A percentile compares a stretch with the other conserved stretches of the same genome.
These are phyloP conservation scores for Mythimna albipuncta DNA, from an alignment of 2,888 invertebrate species.

Conservation along the genomic window DNA sequence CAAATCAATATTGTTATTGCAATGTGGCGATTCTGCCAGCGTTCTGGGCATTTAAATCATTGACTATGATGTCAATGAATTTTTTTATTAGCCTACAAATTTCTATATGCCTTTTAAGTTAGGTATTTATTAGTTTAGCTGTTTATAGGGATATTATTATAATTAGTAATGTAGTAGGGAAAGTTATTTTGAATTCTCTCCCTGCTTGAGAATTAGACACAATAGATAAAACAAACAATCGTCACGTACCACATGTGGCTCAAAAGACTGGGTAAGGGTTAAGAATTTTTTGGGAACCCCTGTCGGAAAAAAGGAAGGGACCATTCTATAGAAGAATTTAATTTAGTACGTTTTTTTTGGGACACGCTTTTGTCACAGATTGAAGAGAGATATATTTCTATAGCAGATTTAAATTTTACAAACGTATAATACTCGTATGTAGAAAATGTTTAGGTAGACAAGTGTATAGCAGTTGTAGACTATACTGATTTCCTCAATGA, in stretches of 20 bases:
- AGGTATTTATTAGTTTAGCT: no score
- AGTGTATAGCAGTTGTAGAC: background rate
- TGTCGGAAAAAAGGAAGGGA: constrained; percentile 10
- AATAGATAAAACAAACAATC: constrained; percentile 2
- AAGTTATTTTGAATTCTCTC: background rate
- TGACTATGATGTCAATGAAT: no score
- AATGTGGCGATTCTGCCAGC: no score
- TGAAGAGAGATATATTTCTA: constrained; percentile 3
- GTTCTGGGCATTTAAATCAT: no score
- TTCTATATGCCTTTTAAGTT: no score
- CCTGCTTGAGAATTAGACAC: background rate
- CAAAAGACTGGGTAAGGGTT: constrained; percentile 16
- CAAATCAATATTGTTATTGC: no score
- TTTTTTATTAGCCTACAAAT: no score
- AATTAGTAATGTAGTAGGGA: background rate
- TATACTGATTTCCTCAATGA: constrained; percentile 8
- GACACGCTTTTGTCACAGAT: constrained; percentile 5
- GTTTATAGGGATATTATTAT: no score
- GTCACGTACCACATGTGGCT: constrained; percentile 4
- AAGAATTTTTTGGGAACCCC: constrained; percentile 1
- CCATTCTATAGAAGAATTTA: constrained; percentile 21
- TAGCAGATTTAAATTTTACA: background rate
- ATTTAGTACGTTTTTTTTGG: constrained; percentile 10
- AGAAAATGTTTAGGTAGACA: background rate
- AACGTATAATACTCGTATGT: background rate